Percentiles rank a stretch among this genome's conserved stretches.
Conservation (phyloP, 2,797 vertebrate species). For the Oryzias dopingdopingensis region DNA sequence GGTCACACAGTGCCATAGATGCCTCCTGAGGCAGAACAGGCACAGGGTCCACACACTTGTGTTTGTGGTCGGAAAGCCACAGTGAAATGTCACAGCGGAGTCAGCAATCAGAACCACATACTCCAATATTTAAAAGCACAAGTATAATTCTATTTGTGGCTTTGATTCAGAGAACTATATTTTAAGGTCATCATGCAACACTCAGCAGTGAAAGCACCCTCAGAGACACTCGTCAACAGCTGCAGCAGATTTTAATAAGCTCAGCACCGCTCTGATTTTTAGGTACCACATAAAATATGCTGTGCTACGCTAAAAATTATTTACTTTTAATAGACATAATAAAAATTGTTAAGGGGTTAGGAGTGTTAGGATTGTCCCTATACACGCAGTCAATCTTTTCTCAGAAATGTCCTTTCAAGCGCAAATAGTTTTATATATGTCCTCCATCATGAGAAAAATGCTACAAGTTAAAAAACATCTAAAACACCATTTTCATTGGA, state of each 20-base stretch:
- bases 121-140: constrained; percentile 36
- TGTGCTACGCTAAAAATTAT: constrained; percentile 48
- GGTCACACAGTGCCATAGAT: constrained; percentile 13
- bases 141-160: constrained; percentile 49
- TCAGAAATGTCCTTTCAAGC: too few relatives aligned
- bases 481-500: too few relatives aligned
- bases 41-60: constrained; percentile 28
- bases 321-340: constrained; percentile 66
- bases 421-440: too few relatives aligned
- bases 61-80: constrained; percentile 36
- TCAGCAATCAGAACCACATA: constrained; percentile 31
- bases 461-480: too few relatives aligned
- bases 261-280: constrained; percentile 23
- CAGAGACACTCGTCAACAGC: constrained; percentile 26
- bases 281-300: constrained; percentile 38
- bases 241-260: constrained; percentile 41
- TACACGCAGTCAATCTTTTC: too few relatives aligned
- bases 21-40: constrained; percentile 36
- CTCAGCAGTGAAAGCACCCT: constrained; percentile 20
- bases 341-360: constrained; percentile 46
- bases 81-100: constrained; percentile 21
- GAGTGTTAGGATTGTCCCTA: constrained; percentile 41
- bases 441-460: too few relatives aligned
- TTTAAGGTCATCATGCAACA: constrained; percentile 29
- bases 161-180: constrained; percentile 33